Evolutionary conservation across 1,140 invertebrate species (phyloP).

Genomic region (Thrips palmi): DNA sequence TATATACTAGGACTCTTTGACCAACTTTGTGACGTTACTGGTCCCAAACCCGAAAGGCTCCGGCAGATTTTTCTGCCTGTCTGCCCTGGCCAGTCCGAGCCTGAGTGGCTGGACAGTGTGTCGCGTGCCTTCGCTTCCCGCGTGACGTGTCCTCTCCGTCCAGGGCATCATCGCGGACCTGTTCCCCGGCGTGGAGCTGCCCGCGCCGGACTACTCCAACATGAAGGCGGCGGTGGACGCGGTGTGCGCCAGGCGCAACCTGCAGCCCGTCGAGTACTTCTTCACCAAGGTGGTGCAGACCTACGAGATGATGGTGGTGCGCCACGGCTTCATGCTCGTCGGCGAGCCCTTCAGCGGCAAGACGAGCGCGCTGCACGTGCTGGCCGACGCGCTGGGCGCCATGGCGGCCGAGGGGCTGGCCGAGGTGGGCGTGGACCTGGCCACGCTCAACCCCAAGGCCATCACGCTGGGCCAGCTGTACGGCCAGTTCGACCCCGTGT

Average conservation of each 20-base stretch:
- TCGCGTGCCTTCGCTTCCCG: no score
- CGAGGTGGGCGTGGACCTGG: conserved; percentile 44
- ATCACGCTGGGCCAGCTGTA: conserved; percentile 82
- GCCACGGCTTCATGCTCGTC: conserved; percentile 73
- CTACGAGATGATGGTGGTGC: conserved; percentile 70
- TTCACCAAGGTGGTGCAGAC: conserved; percentile 55
- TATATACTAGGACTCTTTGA: no score
- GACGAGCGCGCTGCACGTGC: conserved; percentile 33
- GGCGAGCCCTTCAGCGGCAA: conserved; percentile 57
- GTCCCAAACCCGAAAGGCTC: no score
- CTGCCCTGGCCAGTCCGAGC: no score
- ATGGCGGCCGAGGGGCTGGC: conserved; percentile 37
- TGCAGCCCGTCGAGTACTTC: conserved; percentile 54
- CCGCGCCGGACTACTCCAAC: conserved; percentile 49
- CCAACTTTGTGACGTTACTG: no score
- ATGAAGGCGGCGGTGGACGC: conserved; percentile 34
- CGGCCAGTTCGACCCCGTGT: conserved; percentile 73
- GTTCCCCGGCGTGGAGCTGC: conserved; percentile 62
- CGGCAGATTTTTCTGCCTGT: no score
- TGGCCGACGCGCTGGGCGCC: conserved; percentile 50
- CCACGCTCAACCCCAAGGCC: conserved; percentile 79
- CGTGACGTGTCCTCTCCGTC: no score
- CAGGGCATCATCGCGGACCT: conserved; percentile 84
- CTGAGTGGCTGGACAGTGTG: no score
- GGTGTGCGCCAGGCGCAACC: conserved; percentile 36